Conservation (phyloP, 2,113 vertebrate genomes). For the Larimichthys polyactis region DNA sequence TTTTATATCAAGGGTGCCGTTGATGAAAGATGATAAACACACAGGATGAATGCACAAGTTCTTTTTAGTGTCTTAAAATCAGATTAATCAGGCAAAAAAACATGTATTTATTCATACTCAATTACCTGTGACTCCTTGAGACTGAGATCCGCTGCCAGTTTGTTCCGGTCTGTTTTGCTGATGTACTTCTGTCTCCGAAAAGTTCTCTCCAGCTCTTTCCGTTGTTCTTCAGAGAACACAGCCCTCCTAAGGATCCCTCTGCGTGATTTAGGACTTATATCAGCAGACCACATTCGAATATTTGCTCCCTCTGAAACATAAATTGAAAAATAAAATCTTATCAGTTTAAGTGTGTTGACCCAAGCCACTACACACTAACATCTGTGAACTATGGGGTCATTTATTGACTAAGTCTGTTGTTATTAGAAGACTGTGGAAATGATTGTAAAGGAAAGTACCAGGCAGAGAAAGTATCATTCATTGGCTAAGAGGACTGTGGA, state of each 20-base stretch:
- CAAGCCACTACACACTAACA: neutral
- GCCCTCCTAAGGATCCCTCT: conserved; percentile 95
- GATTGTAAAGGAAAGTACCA: neutral
- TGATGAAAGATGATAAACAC: neutral
- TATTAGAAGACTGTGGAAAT: neutral
- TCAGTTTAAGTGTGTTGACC: neutral
- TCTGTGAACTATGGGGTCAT: neutral
- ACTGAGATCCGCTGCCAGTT: conserved; percentile 91
- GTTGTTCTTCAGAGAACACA: conserved; percentile 97
- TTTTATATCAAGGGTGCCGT: neutral
- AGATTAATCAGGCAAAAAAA: neutral
- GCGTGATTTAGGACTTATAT: conserved; percentile 87
- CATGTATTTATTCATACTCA: neutral
- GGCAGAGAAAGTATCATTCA: neutral
- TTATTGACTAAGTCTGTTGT: neutral
- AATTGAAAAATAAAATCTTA: conserved; percentile 18
- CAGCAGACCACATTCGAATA: conserved; percentile 87
- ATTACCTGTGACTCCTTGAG: conserved; percentile 97
- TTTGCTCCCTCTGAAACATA: conserved; percentile 85
- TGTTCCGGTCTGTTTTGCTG: conserved; percentile 96
- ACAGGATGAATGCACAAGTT: neutral
- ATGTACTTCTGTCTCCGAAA: conserved; percentile 98
- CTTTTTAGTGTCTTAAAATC: neutral
- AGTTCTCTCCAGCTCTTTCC: conserved; percentile 95
- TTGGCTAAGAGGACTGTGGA: neutral